Evolutionary conservation across 2,888 invertebrate species (phyloP).

Genomic region (Xylota segnis): DNA sequence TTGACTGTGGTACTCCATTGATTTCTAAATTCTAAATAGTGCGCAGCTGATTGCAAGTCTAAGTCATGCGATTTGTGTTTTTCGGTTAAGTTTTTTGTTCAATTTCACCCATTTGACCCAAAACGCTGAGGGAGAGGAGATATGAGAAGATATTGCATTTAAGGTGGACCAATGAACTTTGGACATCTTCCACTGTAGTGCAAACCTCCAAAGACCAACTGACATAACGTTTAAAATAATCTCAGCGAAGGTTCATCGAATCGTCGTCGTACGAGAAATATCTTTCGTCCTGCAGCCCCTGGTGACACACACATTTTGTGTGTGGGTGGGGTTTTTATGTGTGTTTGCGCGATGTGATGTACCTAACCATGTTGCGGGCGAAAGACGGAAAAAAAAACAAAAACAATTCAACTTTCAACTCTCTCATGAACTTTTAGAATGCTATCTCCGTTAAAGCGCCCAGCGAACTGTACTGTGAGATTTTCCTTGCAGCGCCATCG

Average conservation of each 20-base stretch:
- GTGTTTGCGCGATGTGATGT: background rate
- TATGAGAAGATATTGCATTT: no score
- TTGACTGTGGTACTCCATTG: no score
- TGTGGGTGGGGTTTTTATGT: no score
- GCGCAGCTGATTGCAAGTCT: no score
- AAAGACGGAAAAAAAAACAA: background rate
- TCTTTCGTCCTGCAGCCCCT: slow-evolving; percentile 7
- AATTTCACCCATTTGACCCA: no score
- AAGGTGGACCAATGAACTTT: no score
- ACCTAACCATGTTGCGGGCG: background rate
- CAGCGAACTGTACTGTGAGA: slow-evolving; percentile 34
- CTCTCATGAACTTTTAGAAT: slow-evolving; percentile 31
- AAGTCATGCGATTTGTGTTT: no score
- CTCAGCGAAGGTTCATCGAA: slow-evolving; percentile 16
- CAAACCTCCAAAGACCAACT: no score
- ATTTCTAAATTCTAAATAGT: no score
- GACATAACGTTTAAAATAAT: slow-evolving; percentile 32
- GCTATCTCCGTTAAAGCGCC: slow-evolving; percentile 17
- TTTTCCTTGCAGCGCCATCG: slow-evolving; percentile 1
- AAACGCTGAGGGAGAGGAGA: no score
- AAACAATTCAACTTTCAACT: slow-evolving; percentile 23
- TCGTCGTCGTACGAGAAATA: slow-evolving; percentile 12
- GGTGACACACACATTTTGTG: slow-evolving; percentile 23
- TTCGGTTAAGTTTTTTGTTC: no score
- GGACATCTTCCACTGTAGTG: no score